Evolutionary conservation across 2,113 vertebrate species (phyloP), one percentile per base, ranked within the genome.

Genomic region (Pachyramphus minor): DNA sequence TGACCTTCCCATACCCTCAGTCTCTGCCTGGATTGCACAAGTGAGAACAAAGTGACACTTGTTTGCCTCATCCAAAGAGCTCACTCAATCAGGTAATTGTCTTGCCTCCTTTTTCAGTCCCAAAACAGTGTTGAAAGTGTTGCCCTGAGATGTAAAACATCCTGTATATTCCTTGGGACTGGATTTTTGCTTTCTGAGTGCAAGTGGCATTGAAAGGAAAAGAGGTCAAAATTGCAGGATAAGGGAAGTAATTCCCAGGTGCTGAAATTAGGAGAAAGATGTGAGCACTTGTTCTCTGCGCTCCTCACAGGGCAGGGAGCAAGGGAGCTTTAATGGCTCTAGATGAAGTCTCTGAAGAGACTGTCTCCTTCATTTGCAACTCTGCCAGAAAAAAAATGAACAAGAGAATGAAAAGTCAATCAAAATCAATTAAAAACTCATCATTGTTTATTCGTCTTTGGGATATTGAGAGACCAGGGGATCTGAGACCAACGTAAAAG

Each of bases 71-170:
- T 67, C 77, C 86, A 94, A 92, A 94, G 85, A 87, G 63, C 63
- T 92, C 82, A 53, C 79, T 90, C 89, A 94, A 90, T 87, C 90
- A 90, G 93, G 74, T 90, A 87, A 84, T 87, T 90, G 83, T 93
- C 79, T 90, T 72, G 59, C 52, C 49, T 84, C 24, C 44, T 81
- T 87, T 92, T 92, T 73, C 49, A 87, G 44, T 39, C 53, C 27
- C 41, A 37, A 90, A 75, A 80, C 68, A 87, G 45, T 72, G 73
- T 52, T 72, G 69, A 64, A 95, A 95, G 82, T 84, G 52, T 79
- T 87, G 62, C 94, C 52, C 58, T 80, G 67, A 11, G 59, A 71
- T 90, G 74, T 86, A 87, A 89, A 89, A 87, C 63, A 71, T 80
- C 63, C 74, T 13, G 0, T 63, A 16, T 78, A 20, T 89, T 67